Conservation (phyloP, 2,797 vertebrate genomes). For the Hephaestus fuliginosus region DNA sequence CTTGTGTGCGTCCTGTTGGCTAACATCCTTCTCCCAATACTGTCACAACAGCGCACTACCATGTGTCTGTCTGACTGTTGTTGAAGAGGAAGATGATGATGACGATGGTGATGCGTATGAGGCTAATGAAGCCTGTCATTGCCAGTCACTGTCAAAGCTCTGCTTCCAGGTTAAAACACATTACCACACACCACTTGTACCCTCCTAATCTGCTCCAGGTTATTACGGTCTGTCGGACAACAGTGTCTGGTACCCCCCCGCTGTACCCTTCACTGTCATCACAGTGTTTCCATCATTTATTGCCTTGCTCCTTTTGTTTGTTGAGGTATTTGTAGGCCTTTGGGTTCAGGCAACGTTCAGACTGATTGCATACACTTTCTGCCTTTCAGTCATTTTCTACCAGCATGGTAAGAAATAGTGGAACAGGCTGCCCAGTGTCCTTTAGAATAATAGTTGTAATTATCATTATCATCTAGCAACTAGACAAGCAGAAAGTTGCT, state of each 20-base stretch:
- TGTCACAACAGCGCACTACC: conserved; percentile 36
- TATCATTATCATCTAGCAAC: conserved; percentile 31
- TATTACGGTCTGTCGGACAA: conserved; percentile 31
- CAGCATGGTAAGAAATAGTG: conserved; percentile 16
- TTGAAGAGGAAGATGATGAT: conserved; percentile 43
- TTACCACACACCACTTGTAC: neutral
- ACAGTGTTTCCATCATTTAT: conserved; percentile 8
- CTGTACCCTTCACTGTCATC: conserved; percentile 24
- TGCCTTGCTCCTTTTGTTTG: conserved; percentile 19
- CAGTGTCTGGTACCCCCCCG: conserved; percentile 9
- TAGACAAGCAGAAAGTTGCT: conserved; percentile 17
- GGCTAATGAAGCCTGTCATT: conserved; percentile 8
- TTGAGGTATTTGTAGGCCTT: neutral
- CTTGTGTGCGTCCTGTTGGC: conserved; percentile 43
- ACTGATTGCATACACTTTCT: neutral
- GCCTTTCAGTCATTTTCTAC: conserved; percentile 24
- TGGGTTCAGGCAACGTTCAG: conserved; percentile 1
- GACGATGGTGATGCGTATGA: conserved; percentile 23
- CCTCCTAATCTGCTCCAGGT: conserved; percentile 20
- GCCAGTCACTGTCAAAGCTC: conserved; percentile 38
- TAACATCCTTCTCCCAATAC: conserved; percentile 22
- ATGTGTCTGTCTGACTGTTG: conserved; percentile 39
- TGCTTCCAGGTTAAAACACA: conserved; percentile 19
- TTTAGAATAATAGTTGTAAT: conserved; percentile 39
- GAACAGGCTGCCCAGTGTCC: neutral